Conservation (phyloP, 2,888 invertebrate species). For the Balanococcus diminutus region DNA sequence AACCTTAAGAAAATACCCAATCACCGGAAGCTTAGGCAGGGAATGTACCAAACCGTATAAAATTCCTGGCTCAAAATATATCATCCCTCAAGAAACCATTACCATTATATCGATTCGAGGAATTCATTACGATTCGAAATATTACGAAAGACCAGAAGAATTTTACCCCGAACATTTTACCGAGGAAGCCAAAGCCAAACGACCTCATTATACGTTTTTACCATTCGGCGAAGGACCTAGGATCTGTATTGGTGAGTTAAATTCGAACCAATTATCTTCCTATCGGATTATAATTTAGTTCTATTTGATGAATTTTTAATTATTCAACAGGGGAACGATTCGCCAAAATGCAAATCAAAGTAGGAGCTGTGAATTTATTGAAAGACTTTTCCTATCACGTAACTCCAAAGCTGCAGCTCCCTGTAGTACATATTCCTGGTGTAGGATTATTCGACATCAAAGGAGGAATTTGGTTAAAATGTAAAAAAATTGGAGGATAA, state of each 20-base stretch:
- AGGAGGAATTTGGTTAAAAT: conserved; percentile 12
- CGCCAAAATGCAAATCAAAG: conserved; percentile 47
- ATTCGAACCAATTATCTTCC: neutral
- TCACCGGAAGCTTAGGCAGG: neutral
- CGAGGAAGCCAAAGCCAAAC: conserved; percentile 2
- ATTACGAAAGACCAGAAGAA: neutral
- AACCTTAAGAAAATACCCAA: conserved; percentile 2
- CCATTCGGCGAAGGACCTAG: conserved; percentile 10
- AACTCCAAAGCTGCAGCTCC: conserved; percentile 14
- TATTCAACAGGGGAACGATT: conserved; percentile 48
- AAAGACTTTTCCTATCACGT: conserved; percentile 1
- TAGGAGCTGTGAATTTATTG: conserved; percentile 46
- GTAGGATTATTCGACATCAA: neutral
- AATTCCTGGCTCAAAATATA: neutral
- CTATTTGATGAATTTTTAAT: neutral
- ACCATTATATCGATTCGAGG: neutral
- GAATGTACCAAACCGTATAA: neutral
- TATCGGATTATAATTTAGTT: neutral
- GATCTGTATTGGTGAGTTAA: neutral
- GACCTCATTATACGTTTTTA: conserved; percentile 1
- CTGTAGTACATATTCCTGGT: neutral
- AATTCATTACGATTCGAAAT: neutral
- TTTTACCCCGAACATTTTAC: conserved; percentile 2
- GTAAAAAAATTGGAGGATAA: neutral
- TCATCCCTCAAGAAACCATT: neutral